Evolutionary conservation across 2,888 invertebrate genomes (phyloP), one percentile per base, ranked within the genome.

Genomic region (Ephialtes manifestator): DNA sequence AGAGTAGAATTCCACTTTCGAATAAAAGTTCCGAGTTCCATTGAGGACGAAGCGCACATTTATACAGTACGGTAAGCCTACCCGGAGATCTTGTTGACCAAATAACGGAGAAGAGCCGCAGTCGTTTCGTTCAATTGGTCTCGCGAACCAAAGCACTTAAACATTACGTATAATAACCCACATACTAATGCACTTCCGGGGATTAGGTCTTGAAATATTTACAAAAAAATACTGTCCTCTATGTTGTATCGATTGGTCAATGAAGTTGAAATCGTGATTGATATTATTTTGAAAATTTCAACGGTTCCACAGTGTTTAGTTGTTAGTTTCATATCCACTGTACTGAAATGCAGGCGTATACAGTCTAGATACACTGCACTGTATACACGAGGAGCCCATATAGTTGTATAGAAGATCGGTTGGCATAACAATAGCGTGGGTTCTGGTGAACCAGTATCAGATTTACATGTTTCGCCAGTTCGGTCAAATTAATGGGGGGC

Each of bases 401-500:
- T 39, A 65, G 39, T 65, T 65, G 65, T 65, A 18, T 10, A n/a
- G 35, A 28, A 39, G 24, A 46, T 63, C 24, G 63, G 51, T 39
- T 48, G 51, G 51, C 65, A 76, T 65, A 76, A 76, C 65, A 65
- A 63, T 67, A 81, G 43, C 79, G 60, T 51, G 55, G 74, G 28
- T 48, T 55, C 46, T 58, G 78, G 75, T 71, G 82, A 78, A 85
- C 74, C 79, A 81, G 87, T 85, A 87, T 85, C 83, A 74, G 83
- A 87, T 87, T 85, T 85, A 87, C 87, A 85, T 83, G 85, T 85
- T 82, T 80, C 79, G 84, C 82, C 84, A 77, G 86, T 88, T 88
- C 87, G 88, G 86, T 89, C 89, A 90, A 92, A 92, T 92, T 92
- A 92, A 92, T 92, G 90, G 91, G 89, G 89, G 71, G 78, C 78